phyloP scores from a whole-genome alignment of 1,140 invertebrate genomes.

The Gyrodactylus bullatarudis region DNA sequence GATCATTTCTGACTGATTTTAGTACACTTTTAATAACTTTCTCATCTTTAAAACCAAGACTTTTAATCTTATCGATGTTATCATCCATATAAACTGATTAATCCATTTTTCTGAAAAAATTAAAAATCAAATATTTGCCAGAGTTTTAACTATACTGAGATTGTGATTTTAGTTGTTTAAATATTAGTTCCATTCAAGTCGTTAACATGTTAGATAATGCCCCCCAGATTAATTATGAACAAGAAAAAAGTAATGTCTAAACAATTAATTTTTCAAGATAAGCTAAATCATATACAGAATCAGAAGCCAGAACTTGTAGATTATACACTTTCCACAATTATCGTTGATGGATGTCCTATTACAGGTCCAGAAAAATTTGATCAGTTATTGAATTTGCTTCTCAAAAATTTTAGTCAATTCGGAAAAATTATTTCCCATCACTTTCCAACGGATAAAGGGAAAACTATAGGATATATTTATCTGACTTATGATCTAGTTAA shows the following conservation, averaged over 20 bases:
- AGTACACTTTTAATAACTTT: neutral
- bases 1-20: neutral
- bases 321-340: constrained; percentile 68
- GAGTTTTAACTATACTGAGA: neutral
- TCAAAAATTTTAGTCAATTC: constrained; percentile 61
- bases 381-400: constrained; percentile 61
- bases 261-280: constrained; percentile 31
- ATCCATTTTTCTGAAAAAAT: too few relatives aligned
- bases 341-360: constrained; percentile 73
- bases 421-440: constrained; percentile 56
- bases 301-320: constrained; percentile 62
- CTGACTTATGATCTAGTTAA: constrained; percentile 48
- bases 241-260: neutral
- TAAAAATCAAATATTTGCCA: too few relatives aligned
- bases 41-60: neutral
- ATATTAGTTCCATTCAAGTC: too few relatives aligned
- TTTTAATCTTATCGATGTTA: neutral
- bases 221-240: neutral
- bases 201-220: neutral
- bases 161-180: too few relatives aligned
- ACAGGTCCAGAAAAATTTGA: constrained; percentile 56
- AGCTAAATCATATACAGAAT: constrained; percentile 46
- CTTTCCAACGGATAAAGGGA: constrained; percentile 46
- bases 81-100: too few relatives aligned
- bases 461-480: constrained; percentile 72